Evolutionary conservation across 2,797 vertebrate genomes (phyloP).

Genomic region (Tachyglossus aculeatus): DNA sequence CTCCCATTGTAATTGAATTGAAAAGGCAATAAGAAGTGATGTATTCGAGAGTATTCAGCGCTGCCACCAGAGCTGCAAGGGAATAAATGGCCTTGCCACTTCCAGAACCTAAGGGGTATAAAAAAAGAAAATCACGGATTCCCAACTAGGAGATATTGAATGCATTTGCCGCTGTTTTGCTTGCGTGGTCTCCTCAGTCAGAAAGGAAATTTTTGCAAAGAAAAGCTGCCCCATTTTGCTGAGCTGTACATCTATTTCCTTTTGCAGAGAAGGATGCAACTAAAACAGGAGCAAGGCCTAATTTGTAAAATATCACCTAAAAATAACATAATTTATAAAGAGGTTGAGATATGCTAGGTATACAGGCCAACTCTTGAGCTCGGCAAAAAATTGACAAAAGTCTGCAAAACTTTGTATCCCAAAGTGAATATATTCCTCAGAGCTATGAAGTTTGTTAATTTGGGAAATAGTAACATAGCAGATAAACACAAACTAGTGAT

Average conservation of each 20-base stretch:
- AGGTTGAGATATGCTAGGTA: slow-evolving; percentile 38
- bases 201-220: slow-evolving; percentile 45
- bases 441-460: too few species aligned
- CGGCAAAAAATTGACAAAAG: slow-evolving; percentile 8
- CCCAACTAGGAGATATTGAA: slow-evolving; percentile 25
- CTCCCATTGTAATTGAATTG: slow-evolving; percentile 55
- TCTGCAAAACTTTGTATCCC: not conserved
- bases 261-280: slow-evolving; percentile 48
- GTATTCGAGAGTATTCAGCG: slow-evolving; percentile 51
- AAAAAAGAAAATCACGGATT: slow-evolving; percentile 4
- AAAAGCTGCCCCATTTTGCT: slow-evolving; percentile 50
- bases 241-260: slow-evolving; percentile 48
- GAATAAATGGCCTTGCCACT: slow-evolving; percentile 45
- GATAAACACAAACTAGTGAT: too few species aligned
- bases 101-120: slow-evolving; percentile 18
- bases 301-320: slow-evolving; percentile 49
- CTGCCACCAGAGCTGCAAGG: slow-evolving; percentile 14
- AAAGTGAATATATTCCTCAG: too few species aligned
- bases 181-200: slow-evolving; percentile 28
- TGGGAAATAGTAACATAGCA: too few species aligned
- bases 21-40: slow-evolving; percentile 60
- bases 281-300: slow-evolving; percentile 35
- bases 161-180: slow-evolving; percentile 24
- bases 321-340: slow-evolving; percentile 34
- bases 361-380: not conserved